These are phyloP conservation scores for Nineta flava DNA, from an alignment of 2,888 invertebrate genomes.

Conservation along the genomic window DNA sequence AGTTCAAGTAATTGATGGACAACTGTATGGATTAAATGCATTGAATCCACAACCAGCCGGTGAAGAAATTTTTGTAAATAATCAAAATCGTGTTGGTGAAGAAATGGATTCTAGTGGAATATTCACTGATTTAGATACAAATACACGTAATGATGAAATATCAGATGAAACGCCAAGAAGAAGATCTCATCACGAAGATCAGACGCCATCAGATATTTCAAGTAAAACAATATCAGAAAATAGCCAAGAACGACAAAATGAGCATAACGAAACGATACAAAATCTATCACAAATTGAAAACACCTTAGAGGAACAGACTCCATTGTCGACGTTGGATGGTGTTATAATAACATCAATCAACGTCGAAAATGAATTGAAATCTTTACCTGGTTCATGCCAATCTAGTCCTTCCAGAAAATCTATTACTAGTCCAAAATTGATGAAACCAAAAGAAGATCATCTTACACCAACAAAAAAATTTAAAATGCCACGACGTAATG, in stretches of 20 bases:
- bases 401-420: constrained; percentile 21
- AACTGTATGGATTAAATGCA: constrained; percentile 58
- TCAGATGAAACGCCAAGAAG: constrained; percentile 17
- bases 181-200: constrained; percentile 27
- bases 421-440: constrained; percentile 11
- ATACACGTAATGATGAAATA: constrained; percentile 32
- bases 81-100: constrained; percentile 28
- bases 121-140: constrained; percentile 73
- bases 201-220: constrained; percentile 45
- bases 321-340: constrained; percentile 4
- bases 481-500: constrained; percentile 64
- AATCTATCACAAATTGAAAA: constrained; percentile 15
- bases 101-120: constrained; percentile 87
- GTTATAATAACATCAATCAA: constrained; percentile 11
- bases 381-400: constrained; percentile 19
- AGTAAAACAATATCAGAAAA: constrained; percentile 37
- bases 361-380: constrained; percentile 21
- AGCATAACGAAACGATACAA: constrained; percentile 10
- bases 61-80: constrained; percentile 34
- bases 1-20: constrained; percentile 79
- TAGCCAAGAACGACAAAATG: constrained; percentile 25
- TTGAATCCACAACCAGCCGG: constrained; percentile 31
- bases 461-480: constrained; percentile 38
- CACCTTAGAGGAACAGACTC: constrained; percentile 1
- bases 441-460: constrained; percentile 9